These are phyloP conservation scores for Dunckerocampus dactyliophorus DNA, from an alignment of 2,113 vertebrate species.

Conservation along the genomic window DNA sequence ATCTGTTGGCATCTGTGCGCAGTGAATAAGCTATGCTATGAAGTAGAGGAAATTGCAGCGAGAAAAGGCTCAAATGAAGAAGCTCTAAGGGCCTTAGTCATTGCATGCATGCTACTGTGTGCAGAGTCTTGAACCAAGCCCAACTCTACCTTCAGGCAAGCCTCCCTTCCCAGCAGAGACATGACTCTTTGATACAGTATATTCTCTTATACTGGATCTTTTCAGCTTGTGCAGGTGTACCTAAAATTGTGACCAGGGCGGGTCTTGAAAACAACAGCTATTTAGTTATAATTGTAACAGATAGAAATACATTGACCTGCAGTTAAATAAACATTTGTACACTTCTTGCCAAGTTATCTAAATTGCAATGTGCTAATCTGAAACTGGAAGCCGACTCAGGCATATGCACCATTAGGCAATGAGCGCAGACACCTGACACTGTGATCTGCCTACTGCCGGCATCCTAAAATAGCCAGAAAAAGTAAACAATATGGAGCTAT, in stretches of 20 bases:
- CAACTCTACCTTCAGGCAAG: slow-evolving; percentile 15
- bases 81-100: neutral
- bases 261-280: too few relatives aligned
- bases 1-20: slow-evolving; percentile 19
- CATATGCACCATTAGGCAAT: neutral
- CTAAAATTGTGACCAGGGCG: too few relatives aligned
- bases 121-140: slow-evolving; percentile 18
- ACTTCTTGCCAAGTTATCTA: neutral
- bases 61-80: slow-evolving; percentile 27
- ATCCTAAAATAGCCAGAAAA: slow-evolving; percentile 9
- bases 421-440: slow-evolving; percentile 1
- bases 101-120: neutral
- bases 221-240: too few relatives aligned
- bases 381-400: neutral
- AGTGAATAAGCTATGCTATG: slow-evolving; percentile 34
- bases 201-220: too few relatives aligned
- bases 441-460: neutral
- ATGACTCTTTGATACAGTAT: neutral
- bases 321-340: neutral
- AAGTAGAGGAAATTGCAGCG: slow-evolving; percentile 28
- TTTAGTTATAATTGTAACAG: too few relatives aligned
- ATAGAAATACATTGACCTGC: neutral
- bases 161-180: neutral
- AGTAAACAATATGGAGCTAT: neutral
- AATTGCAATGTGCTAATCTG: neutral